Evolutionary conservation across 2,888 invertebrate genomes (phyloP).

Genomic region (Antitype chi): DNA sequence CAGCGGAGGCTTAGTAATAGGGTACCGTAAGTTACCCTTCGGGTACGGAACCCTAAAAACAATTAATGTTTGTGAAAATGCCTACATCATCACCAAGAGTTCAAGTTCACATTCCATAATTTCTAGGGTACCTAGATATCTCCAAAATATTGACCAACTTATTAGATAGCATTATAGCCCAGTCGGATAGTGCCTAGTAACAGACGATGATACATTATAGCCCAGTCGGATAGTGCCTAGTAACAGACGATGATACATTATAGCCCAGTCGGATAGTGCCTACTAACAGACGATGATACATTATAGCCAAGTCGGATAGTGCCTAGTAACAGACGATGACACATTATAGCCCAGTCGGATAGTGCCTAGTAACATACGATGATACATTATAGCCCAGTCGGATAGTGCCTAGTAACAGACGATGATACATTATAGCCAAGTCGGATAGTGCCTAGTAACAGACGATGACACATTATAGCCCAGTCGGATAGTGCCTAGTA

Average conservation of each 20-base stretch:
- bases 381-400: too few species aligned
- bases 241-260: neutral
- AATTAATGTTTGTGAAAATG: neutral
- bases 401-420: too few species aligned
- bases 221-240: neutral
- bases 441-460: neutral
- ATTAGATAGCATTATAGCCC: neutral
- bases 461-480: neutral
- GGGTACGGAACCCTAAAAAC: too few species aligned
- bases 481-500: neutral
- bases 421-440: too few species aligned
- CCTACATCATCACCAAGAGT: neutral
- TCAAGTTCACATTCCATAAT: neutral
- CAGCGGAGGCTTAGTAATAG: too few species aligned
- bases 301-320: too few species aligned
- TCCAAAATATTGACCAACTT: constrained; percentile 3
- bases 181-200: neutral
- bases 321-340: neutral
- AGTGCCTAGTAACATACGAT: neutral
- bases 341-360: neutral
- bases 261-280: neutral
- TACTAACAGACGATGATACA: neutral
- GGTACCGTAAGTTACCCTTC: too few species aligned
- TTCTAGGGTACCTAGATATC: neutral
- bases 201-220: neutral